Conservation (phyloP, 2,113 vertebrate species). For the Lontra canadensis region DNA sequence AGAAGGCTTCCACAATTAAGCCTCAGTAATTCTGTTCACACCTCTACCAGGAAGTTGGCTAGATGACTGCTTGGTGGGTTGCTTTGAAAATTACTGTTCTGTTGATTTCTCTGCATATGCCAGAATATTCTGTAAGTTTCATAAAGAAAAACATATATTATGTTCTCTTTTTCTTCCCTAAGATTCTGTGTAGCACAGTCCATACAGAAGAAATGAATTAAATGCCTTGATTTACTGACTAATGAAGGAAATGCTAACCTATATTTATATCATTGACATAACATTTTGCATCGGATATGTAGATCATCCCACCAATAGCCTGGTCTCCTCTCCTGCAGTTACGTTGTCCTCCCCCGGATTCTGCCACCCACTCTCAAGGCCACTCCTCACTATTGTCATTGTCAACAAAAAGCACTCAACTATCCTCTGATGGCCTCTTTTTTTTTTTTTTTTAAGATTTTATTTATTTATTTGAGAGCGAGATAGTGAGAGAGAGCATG, state of each 20-base stretch:
- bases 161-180: neutral
- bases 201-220: neutral
- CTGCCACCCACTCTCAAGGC: neutral
- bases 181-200: neutral
- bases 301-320: neutral
- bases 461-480: too few species aligned
- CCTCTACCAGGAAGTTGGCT: neutral
- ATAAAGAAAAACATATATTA: neutral
- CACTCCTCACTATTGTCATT: neutral
- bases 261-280: neutral
- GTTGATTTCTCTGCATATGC: neutral
- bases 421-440: neutral
- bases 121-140: neutral
- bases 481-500: too few species aligned
- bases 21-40: neutral
- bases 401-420: neutral
- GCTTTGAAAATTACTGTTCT: slow-evolving; percentile 16
- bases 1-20: neutral
- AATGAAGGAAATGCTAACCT: slow-evolving; percentile 32
- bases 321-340: neutral
- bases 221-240: neutral
- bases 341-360: neutral
- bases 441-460: too few species aligned
- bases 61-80: neutral
- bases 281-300: neutral